Base-by-base conservation (phyloP, 2,888 invertebrate species). In the Ophion obscuratus region DNA sequence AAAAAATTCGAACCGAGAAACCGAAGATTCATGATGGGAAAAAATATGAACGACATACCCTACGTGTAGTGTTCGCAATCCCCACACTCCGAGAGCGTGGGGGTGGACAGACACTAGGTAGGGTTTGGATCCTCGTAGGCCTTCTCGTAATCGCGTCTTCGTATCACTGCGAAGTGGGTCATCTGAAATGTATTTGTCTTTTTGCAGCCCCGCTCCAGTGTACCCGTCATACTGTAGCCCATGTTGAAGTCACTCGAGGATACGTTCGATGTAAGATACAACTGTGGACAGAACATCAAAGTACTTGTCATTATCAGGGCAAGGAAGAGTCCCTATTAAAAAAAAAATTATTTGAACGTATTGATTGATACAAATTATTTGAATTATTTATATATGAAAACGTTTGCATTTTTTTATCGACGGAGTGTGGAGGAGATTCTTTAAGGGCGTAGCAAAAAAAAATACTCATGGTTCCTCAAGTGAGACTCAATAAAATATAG, bases 141-240 rank as follows among this genome's bases (percentile, higher is more conserved):
- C 76, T 95, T 94, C 87, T 96, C 96, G 92, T 96, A 96, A 90
- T 97, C 97, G 91, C 97, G 97, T 89, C 97, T 96, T 90, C 97
- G 96, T 90, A 98, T 96, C 91, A 98, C 98, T 74, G 98, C 98
- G 93, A 97, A 98, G 94, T 98, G 98, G 83, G 98, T 97, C 95
- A 97, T 96, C 94, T 97, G 97, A 94, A 97, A 97, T 92, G 95
- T 95, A 94, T 97, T 97, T 90, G 96, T 96, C 92, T 96, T 96
- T 89, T 97, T 96, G 93, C 96, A 96, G 89, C 97, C 97, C 24
- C 97, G 95, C 93, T 98, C 98, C 92, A 98, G 95, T 14, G 97
- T 97, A 14, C 98, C 98, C 1, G 97, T 98, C 96, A 98, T 97
- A 92, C 97, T 97, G 95, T 98, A 98, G 74, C 98, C 98, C 96